These are phyloP conservation scores for Spea multiplicata DNA, from an alignment of 2,113 vertebrate species.

Conservation along the genomic window DNA sequence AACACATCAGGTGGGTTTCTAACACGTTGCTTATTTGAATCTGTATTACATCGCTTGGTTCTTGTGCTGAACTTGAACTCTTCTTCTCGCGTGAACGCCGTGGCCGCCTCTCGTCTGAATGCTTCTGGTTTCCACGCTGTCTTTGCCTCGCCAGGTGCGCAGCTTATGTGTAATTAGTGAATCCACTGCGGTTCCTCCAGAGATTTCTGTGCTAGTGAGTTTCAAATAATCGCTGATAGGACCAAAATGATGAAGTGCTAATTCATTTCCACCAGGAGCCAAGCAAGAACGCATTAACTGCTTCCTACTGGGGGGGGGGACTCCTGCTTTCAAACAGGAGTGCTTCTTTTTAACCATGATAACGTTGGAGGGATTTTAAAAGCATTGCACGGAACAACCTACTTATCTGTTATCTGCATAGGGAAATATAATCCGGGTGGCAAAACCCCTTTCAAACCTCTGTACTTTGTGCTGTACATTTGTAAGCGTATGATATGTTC, in stretches of 20 bases:
- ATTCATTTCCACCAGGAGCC: conserved; percentile 40
- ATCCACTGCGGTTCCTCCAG: conserved; percentile 20
- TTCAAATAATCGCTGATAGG: conserved; percentile 47
- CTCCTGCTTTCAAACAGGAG: not conserved
- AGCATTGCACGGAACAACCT: too few relatives aligned
- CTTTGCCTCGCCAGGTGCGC: conserved; percentile 22
- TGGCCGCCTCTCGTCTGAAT: not conserved
- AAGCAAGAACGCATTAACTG: conserved; percentile 32
- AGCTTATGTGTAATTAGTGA: conserved; percentile 42
- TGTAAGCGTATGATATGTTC: too few relatives aligned
- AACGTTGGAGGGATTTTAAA: too few relatives aligned
- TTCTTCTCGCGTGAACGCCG: not conserved
- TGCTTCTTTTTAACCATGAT: too few relatives aligned
- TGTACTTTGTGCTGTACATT: too few relatives aligned
- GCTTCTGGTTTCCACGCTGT: not conserved
- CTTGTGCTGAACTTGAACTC: too few relatives aligned
- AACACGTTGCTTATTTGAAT: too few relatives aligned
- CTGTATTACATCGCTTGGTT: too few relatives aligned
- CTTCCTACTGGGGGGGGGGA: conserved; percentile 12
- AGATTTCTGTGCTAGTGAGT: conserved; percentile 40
- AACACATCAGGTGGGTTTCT: too few relatives aligned
- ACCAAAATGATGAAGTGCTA: conserved; percentile 45
- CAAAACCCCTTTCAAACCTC: too few relatives aligned
- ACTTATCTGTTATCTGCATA: too few relatives aligned
- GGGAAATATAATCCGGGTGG: too few relatives aligned